Evolutionary conservation across 1,140 invertebrate species (phyloP).

Genomic region (Drosophila serrata): DNA sequence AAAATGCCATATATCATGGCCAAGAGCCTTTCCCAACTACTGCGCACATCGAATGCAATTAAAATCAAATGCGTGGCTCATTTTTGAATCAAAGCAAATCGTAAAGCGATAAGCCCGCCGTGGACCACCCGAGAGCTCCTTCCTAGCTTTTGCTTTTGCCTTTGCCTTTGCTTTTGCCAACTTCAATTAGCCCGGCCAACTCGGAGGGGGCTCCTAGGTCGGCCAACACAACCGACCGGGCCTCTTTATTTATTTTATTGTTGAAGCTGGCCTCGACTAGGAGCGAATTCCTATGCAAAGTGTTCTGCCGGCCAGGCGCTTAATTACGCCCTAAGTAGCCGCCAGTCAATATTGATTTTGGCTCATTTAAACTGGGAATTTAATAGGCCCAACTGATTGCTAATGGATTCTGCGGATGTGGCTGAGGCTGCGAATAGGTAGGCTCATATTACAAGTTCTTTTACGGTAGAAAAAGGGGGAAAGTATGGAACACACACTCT

Average conservation of each 20-base stretch:
- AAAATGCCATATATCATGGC: slow-evolving; percentile 78
- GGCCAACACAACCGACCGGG: not conserved
- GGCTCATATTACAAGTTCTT: slow-evolving; percentile 20
- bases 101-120: slow-evolving; percentile 67
- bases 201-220: slow-evolving; percentile 8
- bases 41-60: slow-evolving; percentile 78
- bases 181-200: slow-evolving; percentile 49
- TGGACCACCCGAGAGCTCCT: slow-evolving; percentile 34
- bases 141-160: slow-evolving; percentile 17
- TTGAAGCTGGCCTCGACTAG: slow-evolving; percentile 13
- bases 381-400: slow-evolving; percentile 54
- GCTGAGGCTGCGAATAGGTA: not conserved
- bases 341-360: slow-evolving; percentile 68
- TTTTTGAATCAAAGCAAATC: slow-evolving; percentile 80
- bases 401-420: slow-evolving; percentile 37
- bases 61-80: slow-evolving; percentile 75
- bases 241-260: slow-evolving; percentile 70
- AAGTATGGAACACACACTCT: not conserved
- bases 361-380: slow-evolving; percentile 61
- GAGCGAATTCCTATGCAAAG: slow-evolving; percentile 62
- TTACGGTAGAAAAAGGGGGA: not conserved
- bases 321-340: slow-evolving; percentile 79
- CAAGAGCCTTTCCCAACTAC: slow-evolving; percentile 32
- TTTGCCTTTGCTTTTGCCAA: slow-evolving; percentile 24
- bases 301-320: slow-evolving; percentile 48